Evolutionary conservation across 1,140 invertebrate genomes (phyloP), one percentile per base, ranked within the genome.

Genomic region (Cryptotermes secundus): DNA sequence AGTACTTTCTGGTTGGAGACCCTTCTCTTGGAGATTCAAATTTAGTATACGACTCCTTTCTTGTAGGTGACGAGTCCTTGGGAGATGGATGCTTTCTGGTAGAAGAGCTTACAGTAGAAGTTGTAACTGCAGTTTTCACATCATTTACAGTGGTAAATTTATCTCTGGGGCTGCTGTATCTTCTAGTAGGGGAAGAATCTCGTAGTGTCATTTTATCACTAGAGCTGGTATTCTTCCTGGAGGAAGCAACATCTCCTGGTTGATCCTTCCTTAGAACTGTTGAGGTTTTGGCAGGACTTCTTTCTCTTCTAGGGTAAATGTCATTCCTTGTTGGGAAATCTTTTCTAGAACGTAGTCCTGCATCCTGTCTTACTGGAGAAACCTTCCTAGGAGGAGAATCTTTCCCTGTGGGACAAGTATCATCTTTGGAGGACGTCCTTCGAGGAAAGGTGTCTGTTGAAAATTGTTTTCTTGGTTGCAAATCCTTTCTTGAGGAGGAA

Each of bases 51-150:
- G 49, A 45, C 22, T 84, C 83, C 34, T 81, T 65, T n/a, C 59
- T 65, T 35, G 82, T 34, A 65, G 83, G 34, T 19, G 45, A 4
- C 14, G 10, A 10, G 53, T 53, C 35, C 42, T 82, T 82, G 1
- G 36, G 80, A 2, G 45, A 49, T 14, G 83, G 72, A 34, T 59
- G 7, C 42, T 79, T 83, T 35, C 53, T 83, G 19, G 83, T 65
- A 9, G 83, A 59, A 19, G 19, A 72, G 10, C 1, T 38, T 49
- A 35, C 36, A 1, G 24, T 83, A 22, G 49, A 34, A 14, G 49
- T 34, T n/a, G 35, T 31, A n/a, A 26, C 59, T 65, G 4, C 7
- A 31, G 59, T 2, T 4, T 65, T 4, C 12, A 31, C 31, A 81
- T 38, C 34, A 34, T 19, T 42, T 2, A n/a, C 6, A 26, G 34